phyloP scores from a whole-genome alignment of 2,113 vertebrate species.

The Nettapus auritus region DNA sequence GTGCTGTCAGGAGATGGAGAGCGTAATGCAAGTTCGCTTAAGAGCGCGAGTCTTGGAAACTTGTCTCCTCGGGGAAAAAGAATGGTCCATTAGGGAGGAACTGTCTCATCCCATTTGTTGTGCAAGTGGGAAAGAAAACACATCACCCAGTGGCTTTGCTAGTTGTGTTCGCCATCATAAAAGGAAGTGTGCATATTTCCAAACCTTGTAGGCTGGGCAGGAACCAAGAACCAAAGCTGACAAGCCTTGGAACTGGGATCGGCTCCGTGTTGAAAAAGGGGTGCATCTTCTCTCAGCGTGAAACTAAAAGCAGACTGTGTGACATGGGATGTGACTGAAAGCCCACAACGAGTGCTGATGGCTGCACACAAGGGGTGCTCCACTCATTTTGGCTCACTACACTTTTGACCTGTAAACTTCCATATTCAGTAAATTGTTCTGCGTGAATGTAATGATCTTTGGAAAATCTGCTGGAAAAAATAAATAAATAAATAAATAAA shows the following conservation, averaged over 20 bases:
- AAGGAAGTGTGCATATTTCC: fast-evolving
- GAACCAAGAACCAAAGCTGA: not conserved
- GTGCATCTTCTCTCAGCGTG: not conserved
- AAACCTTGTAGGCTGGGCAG: not conserved
- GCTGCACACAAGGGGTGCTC: not conserved
- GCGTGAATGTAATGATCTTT: not conserved
- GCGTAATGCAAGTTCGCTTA: not conserved
- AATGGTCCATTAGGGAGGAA: not conserved
- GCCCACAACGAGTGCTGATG: not conserved
- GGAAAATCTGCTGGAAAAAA: not conserved
- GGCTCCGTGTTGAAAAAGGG: not conserved
- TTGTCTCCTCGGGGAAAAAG: not conserved
- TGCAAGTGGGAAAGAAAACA: not conserved
- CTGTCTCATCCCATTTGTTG: not conserved
- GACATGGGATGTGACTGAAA: not conserved
- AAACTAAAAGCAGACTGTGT: not conserved
- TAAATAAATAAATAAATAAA: not conserved
- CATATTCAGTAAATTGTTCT: not conserved
- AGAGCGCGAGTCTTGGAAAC: not conserved
- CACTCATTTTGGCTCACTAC: not conserved
- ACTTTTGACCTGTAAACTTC: not conserved
- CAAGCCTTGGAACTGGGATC: not conserved
- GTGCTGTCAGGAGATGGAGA: not conserved
- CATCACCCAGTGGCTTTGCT: not conserved
- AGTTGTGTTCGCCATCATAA: not conserved